Evolutionary conservation across 2,113 vertebrate species (phyloP).

Genomic region (Oryzias woworae): DNA sequence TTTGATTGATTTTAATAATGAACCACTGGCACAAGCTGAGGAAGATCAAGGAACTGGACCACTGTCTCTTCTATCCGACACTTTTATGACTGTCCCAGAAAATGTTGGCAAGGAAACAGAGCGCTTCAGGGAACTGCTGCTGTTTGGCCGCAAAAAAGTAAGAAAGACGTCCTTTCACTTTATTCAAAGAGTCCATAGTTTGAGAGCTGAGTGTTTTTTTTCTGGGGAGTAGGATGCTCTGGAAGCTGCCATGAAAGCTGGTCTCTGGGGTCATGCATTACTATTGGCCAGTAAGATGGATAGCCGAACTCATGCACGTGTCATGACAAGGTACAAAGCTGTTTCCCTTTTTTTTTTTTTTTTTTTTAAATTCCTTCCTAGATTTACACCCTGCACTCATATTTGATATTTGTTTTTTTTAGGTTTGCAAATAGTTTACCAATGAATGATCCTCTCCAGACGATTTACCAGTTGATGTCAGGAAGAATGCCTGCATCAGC

Average conservation of each 20-base stretch:
- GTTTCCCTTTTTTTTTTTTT: not conserved
- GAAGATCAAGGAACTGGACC: conserved; percentile 89
- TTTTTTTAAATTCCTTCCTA: not conserved
- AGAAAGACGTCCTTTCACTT: not conserved
- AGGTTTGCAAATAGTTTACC: conserved; percentile 99
- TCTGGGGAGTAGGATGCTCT: conserved; percentile 84
- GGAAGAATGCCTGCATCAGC: conserved; percentile 97
- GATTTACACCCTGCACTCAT: not conserved
- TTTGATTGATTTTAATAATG: conserved; percentile 94
- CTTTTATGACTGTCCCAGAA: conserved; percentile 75
- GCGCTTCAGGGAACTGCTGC: conserved; percentile 91
- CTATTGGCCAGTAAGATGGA: conserved; percentile 98
- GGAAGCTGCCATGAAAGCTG: conserved; percentile 95
- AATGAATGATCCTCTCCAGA: conserved; percentile 97
- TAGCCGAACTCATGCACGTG: conserved; percentile 91
- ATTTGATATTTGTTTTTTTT: conserved; percentile 11
- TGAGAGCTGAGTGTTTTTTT: not conserved
- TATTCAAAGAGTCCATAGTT: too few relatives aligned
- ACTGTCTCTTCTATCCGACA: conserved; percentile 89
- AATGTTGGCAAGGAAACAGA: conserved; percentile 88
- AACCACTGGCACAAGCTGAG: conserved; percentile 84
- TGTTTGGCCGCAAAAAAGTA: conserved; percentile 96
- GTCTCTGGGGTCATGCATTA: conserved; percentile 94
- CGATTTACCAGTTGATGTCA: conserved; percentile 97
- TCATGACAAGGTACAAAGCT: conserved; percentile 90